Conservation (phyloP, 23 tunicate species). For the Clavelina lepadiformis region DNA sequence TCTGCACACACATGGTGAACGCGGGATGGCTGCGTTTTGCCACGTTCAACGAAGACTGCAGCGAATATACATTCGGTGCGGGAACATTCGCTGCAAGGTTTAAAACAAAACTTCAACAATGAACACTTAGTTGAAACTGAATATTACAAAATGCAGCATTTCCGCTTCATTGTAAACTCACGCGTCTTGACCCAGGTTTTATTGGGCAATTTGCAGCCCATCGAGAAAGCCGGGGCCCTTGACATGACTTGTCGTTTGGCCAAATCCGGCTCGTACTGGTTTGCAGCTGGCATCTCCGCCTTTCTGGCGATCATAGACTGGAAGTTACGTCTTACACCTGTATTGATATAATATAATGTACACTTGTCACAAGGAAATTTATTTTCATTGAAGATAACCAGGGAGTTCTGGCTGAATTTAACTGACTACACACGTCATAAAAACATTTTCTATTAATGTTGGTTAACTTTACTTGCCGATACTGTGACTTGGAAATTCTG, state of each 20-base stretch:
- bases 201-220: conserved; percentile 50
- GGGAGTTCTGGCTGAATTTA: too few relatives aligned
- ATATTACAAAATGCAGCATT: too few relatives aligned
- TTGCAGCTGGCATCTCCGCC: conserved; percentile 49
- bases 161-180: conserved; percentile 6
- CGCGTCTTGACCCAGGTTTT: conserved; percentile 41
- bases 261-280: conserved; percentile 72
- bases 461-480: conserved; percentile 64
- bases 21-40: conserved; percentile 67
- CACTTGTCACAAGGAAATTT: too few relatives aligned
- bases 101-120: background rate
- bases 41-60: conserved; percentile 7
- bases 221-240: conserved; percentile 60
- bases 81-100: conserved; percentile 68
- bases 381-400: too few relatives aligned
- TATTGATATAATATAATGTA: too few relatives aligned
- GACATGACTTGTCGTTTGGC: conserved; percentile 27
- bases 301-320: conserved; percentile 12
- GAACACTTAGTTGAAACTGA: too few relatives aligned
- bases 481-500: conserved; percentile 75
- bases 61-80: conserved; percentile 75
- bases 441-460: too few relatives aligned
- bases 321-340: conserved; percentile 45
- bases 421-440: too few relatives aligned
- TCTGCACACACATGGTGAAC: conserved; percentile 66